Base-by-base conservation (phyloP, 2,888 invertebrate genomes). In the Synergus itoensis region DNA sequence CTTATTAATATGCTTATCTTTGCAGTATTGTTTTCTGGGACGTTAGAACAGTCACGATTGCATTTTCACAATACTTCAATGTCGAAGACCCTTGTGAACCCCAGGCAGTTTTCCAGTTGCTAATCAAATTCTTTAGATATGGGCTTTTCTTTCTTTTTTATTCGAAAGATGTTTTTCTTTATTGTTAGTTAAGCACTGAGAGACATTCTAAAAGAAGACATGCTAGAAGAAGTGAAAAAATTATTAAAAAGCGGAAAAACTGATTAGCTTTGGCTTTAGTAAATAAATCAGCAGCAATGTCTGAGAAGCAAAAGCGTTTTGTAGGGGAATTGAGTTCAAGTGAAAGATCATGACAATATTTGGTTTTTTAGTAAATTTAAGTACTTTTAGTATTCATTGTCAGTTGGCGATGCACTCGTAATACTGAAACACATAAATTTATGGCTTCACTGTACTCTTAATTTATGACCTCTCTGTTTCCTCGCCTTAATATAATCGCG, bases 401-500 rank as follows among this genome's bases (percentile, higher is more conserved):
- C 14, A 18, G 21, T 43, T 45, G 16, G 16, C 16, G 16, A 73
- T 73, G 73, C 53, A 45, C 48, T 73, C 36, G 53, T 53, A 73
- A 69, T 69, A 53, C 36, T 73, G 36, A 53, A 73, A 53, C 36
- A 48, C 53, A 57, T 73, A 53, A 53, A 73, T 73, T 73, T 53
- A 73, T 48, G 18, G 21, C 53, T 73, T 73, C 36, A 28, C 53
- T 57, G 73, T 73, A 73, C 36, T 73, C n/a, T 57, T 53, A 57
- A 73, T 73, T 73, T 53, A 73, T 57, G 53, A 28, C 73, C 40
- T 73, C n/a, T 57, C 36, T 48, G 16, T 73, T 53, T 73, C 73
- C 36, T 8, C 53, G 53, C 53, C 48, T 53, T 53, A 73, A 73
- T 73, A 73, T 16, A 36, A 73, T 53, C 53, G 53, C 16, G 53